Conservation (phyloP, 2,797 vertebrate genomes). For the Muraenolepis orangiensis region DNA sequence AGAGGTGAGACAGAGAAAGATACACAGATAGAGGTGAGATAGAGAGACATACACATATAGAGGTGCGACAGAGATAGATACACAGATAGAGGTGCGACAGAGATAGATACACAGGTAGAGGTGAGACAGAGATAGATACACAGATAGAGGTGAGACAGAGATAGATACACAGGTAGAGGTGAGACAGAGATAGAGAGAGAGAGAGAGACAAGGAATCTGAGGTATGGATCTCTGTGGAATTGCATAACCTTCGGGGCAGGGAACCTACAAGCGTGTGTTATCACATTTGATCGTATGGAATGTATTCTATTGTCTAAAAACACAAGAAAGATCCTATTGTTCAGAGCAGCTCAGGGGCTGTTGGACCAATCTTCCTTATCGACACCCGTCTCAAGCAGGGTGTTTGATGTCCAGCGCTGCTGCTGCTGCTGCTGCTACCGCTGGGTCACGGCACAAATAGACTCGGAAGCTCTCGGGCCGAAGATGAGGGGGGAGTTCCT, state of each 20-base stretch:
- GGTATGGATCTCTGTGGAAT: neutral
- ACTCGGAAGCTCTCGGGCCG: neutral
- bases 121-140: too few species aligned
- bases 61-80: too few species aligned
- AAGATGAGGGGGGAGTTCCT: conserved; percentile 40
- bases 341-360: neutral
- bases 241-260: neutral
- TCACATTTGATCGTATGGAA: neutral
- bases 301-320: neutral
- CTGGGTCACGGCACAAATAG: neutral
- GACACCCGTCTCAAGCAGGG: neutral
- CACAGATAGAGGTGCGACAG: too few species aligned
- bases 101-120: too few species aligned
- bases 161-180: neutral
- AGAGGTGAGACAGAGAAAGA: too few species aligned
- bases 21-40: too few species aligned
- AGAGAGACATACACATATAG: too few species aligned
- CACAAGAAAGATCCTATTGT: neutral
- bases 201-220: neutral
- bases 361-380: neutral
- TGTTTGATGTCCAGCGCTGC: neutral
- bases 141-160: too few species aligned
- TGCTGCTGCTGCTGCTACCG: neutral
- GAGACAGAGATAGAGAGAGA: neutral
- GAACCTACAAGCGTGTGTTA: neutral